Evolutionary conservation across 2,888 invertebrate genomes (phyloP), one percentile per base, ranked within the genome.

Genomic region (Trissoscelio sp.): DNA sequence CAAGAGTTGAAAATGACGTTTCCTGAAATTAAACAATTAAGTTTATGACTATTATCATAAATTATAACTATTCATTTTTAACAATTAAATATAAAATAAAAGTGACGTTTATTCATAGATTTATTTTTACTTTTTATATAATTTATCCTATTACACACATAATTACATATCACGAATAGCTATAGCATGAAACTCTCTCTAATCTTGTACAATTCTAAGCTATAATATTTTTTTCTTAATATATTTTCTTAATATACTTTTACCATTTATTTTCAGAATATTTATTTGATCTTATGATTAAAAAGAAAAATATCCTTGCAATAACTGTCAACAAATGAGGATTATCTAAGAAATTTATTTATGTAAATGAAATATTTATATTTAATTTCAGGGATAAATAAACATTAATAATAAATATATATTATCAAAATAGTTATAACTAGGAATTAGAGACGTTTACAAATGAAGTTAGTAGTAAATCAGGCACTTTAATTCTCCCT

Each of bases 401-500:
- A 20, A 1, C 22, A 51, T 1, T 46, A 20, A 12, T 51, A 48
- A 51, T 12, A 37, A 34, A 64, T 12, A 20, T 20, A 18, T 12
- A 34, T 34, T 34, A 9, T 34, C 34, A 9, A 34, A 58, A 51
- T 7, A 31, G 11, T 28, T 62, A 24, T 42, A 62, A 22, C 18
- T 34, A n/a, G 20, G 39, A 64, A 64, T 73, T 73, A 64, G 55
- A 42, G 46, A 37, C 64, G 55, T 74, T 74, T 57, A 66, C 66
- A 48, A 72, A 60, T 74, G 37, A 44, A 66, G 64, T 46, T 11
- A 16, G 16, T 24, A 62, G 20, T 75, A 75, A 75, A 66, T 75
- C 57, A 75, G 57, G 22, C 51, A 66, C 57, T 58, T 75, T 66
- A 75, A 58, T 53, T 46, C 62, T 62, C 55, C 34, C 64, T 57